Evolutionary conservation across 2,797 vertebrate species (phyloP), one percentile per base, ranked within the genome.

Genomic region (Coregonus ussuriensis): DNA sequence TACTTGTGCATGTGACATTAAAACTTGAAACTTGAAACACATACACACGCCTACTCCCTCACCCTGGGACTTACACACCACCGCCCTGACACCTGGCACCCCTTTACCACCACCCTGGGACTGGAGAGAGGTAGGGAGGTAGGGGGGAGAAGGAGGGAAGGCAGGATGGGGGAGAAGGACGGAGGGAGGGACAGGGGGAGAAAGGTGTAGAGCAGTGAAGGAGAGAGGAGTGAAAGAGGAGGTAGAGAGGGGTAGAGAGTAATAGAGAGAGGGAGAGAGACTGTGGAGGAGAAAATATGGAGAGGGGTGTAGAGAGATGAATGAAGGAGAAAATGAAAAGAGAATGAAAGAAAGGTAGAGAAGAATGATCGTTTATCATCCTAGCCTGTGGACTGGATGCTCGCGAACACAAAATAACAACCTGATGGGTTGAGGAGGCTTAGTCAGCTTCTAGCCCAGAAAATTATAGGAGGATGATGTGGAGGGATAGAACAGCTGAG

Each of bases 291-390:
- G 76, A 78, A 82, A 56, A 41, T 2, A 47, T 7, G 41, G 41
- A 13, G 41, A 47, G 14, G 56, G 69, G 68, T 35, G 74, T 47
- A 47, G 62, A 74, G 59, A 91, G 81, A 84, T 67, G 81, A 84
- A 89, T 86, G 86, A 84, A 84, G 84, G 72, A 85, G 78, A 84
- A 86, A 91, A 88, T 85, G 88, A 85, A 88, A 87, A 89, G 84
- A 86, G 88, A 90, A 86, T 85, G 89, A 75, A 89, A 88, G 81
- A 86, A 84, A 86, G 87, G 85, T 87, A 87, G 84, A 90, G 88
- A 87, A 87, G 87, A 87, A 88, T 89, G 86, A 85, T 89, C 88
- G 79, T 92, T 90, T 92, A 88, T 92, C 86, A 91, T 90, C 88
- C 89, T 85, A 85, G 85, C 79, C 71, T 71, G 83, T 81, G 59